These are phyloP conservation scores for Lasioglossum oenotherae DNA, from an alignment of 2,888 invertebrate genomes.

Conservation along the genomic window DNA sequence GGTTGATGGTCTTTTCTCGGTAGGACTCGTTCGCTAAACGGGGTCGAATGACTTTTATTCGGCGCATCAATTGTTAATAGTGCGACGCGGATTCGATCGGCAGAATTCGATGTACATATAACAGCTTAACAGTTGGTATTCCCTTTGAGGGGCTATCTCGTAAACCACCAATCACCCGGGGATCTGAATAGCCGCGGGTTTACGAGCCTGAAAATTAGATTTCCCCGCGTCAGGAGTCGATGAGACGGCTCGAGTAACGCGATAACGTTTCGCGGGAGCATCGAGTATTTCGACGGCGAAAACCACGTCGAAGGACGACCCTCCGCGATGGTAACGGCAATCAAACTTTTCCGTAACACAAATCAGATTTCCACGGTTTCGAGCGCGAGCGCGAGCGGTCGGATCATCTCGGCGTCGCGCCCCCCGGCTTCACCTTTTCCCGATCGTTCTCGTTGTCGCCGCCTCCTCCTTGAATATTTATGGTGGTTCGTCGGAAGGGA, in stretches of 20 bases:
- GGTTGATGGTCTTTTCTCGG: not conserved
- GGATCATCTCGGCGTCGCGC: not conserved
- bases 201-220: conserved; percentile 41
- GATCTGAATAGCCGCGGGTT: conserved; percentile 8
- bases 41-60: not conserved
- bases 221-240: not conserved
- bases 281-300: not conserved
- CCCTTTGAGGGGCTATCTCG: conserved; percentile 8
- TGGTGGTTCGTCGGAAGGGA: conserved; percentile 35
- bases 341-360: conserved; percentile 75
- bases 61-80: not conserved
- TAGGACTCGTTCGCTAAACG: not conserved
- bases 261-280: conserved; percentile 33
- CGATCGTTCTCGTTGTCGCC: conserved; percentile 60
- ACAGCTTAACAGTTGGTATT: conserved; percentile 7
- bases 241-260: conserved; percentile 21
- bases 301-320: conserved; percentile 21
- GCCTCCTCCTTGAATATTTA: conserved; percentile 68
- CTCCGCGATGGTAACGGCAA: conserved; percentile 66
- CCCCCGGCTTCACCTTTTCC: conserved; percentile 36
- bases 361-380: conserved; percentile 73
- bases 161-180: conserved; percentile 4
- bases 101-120: not conserved
- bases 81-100: not conserved
- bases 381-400: conserved; percentile 24